A percentile compares a stretch with the other conserved stretches of the same genome.
phyloP scores from a whole-genome alignment of 2,797 vertebrate species.

The Pangasius macronema region DNA sequence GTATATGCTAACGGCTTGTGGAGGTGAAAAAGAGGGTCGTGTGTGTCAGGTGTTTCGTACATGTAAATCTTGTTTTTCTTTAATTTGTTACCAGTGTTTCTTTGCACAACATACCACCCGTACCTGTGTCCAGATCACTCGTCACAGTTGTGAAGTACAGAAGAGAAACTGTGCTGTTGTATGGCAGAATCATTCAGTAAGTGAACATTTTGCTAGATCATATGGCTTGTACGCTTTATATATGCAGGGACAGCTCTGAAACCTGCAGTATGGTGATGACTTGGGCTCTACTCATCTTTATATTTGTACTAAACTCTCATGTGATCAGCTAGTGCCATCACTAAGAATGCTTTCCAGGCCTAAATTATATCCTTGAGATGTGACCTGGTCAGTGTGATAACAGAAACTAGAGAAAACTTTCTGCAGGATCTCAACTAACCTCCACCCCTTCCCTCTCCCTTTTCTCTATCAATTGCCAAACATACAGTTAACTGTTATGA shows the following conservation, averaged over 20 bases:
- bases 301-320: neutral
- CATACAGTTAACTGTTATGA: constrained; percentile 47
- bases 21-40: neutral
- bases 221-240: neutral
- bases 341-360: neutral
- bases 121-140: neutral
- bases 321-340: neutral
- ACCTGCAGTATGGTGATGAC: neutral
- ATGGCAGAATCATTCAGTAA: neutral
- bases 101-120: neutral
- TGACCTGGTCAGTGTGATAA: constrained; percentile 20
- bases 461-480: constrained; percentile 37
- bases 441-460: neutral
- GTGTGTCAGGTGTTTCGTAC: neutral
- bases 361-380: neutral
- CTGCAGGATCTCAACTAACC: constrained; percentile 11
- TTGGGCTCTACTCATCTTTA: neutral
- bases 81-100: neutral
- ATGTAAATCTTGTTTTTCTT: neutral
- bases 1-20: neutral
- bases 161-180: neutral
- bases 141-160: neutral
- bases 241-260: neutral
- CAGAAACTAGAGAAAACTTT: neutral
- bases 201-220: neutral